phyloP scores from a whole-genome alignment of 2,888 invertebrate species.

The Biston stratarius region DNA sequence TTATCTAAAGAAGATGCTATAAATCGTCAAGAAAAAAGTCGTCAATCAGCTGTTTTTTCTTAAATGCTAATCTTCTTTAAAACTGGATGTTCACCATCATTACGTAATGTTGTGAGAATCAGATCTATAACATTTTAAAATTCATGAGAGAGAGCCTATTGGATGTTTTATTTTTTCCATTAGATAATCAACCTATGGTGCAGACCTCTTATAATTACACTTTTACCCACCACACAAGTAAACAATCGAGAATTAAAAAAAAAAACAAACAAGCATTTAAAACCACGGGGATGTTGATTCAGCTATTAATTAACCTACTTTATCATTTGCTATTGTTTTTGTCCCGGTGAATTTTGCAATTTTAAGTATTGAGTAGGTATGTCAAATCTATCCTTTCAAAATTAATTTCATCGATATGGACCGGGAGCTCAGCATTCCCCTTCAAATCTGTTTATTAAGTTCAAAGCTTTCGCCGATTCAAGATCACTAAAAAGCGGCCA shows the following conservation, averaged over 20 bases:
- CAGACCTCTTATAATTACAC: constrained; percentile 10
- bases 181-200: constrained; percentile 24
- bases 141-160: constrained; percentile 27
- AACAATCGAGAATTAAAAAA: background rate
- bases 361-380: background rate
- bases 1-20: constrained; percentile 17
- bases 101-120: constrained; percentile 34
- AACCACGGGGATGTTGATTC: constrained; percentile 32
- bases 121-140: constrained; percentile 25
- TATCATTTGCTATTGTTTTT: constrained; percentile 38
- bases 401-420: constrained; percentile 26
- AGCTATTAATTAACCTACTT: constrained; percentile 41
- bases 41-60: constrained; percentile 27
- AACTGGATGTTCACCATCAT: constrained; percentile 26
- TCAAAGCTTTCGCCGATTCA: constrained; percentile 55
- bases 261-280: constrained; percentile 5
- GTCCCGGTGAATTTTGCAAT: constrained; percentile 22
- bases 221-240: constrained; percentile 12
- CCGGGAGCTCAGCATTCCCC: constrained; percentile 58
- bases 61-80: constrained; percentile 23
- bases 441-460: constrained; percentile 40
- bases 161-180: constrained; percentile 27
- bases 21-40: constrained; percentile 26
- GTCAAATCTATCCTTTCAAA: constrained; percentile 12
- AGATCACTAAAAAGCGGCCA: constrained; percentile 44